Percentiles rank a stretch among this genome's conserved stretches.
phyloP scores from a whole-genome alignment of 2,888 invertebrate genomes.

The Drosophila quinaria region DNA sequence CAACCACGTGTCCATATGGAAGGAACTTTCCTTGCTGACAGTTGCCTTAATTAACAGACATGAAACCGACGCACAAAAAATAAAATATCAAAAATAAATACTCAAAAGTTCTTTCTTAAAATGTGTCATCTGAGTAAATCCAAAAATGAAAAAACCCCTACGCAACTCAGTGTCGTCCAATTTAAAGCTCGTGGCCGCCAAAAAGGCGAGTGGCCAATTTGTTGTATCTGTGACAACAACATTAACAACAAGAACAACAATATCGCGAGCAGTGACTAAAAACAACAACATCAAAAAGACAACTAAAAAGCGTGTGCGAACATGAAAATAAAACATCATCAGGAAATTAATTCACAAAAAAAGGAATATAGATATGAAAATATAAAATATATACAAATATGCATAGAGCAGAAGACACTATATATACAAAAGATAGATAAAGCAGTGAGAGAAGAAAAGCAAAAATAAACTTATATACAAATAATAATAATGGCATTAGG shows the following conservation, averaged over 20 bases:
- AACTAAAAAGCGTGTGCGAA: slow-evolving; percentile 72
- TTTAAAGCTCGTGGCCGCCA: slow-evolving; percentile 72
- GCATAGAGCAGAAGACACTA: slow-evolving; percentile 4
- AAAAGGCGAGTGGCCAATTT: slow-evolving; percentile 73
- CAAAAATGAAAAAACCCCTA: slow-evolving; percentile 48
- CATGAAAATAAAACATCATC: slow-evolving; percentile 78
- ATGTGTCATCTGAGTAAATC: slow-evolving; percentile 46
- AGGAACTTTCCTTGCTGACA: slow-evolving; percentile 41
- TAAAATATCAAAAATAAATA: slow-evolving; percentile 19
- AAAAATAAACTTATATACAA: slow-evolving; percentile 29
- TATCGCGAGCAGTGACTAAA: slow-evolving; percentile 26
- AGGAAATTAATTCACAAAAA: slow-evolving; percentile 76
- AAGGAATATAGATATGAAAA: slow-evolving; percentile 40
- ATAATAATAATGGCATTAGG: slow-evolving; percentile 54
- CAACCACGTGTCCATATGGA: slow-evolving; percentile 42
- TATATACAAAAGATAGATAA: slow-evolving; percentile 20
- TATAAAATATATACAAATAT: not conserved
- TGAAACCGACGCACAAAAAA: slow-evolving; percentile 39
- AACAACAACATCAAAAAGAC: slow-evolving; percentile 62
- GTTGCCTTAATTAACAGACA: slow-evolving; percentile 67
- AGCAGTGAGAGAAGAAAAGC: slow-evolving; percentile 12
- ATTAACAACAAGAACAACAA: slow-evolving; percentile 28
- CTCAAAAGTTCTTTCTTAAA: slow-evolving; percentile 22
- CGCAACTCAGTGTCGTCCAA: slow-evolving; percentile 60
- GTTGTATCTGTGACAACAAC: slow-evolving; percentile 49